Evolutionary conservation across 2,113 vertebrate species (phyloP), one percentile per base, ranked within the genome.

Genomic region (Nothoprocta perdicaria): DNA sequence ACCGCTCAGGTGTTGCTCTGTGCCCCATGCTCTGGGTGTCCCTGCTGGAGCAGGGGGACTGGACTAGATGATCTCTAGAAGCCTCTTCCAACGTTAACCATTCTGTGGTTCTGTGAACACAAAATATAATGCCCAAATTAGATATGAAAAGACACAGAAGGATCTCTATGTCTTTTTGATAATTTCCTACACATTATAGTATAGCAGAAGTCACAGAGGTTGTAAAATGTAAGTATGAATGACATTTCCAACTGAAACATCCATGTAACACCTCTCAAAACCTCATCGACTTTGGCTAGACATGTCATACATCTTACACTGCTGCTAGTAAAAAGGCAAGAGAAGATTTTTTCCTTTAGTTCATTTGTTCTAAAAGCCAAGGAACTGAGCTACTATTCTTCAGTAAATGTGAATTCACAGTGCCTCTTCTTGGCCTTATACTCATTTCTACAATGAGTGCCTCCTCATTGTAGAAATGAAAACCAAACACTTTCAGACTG

Each of bases 141-240:
- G 27, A 69, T 23, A 14, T 50, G 33, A 46, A 50, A 50, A 69
- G n/a, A 35, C 23, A 33, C 31, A 50, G 48, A 3, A 69, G 31
- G 14, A 22, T 69, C 24, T 43, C 22, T 40, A 24, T 10, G 38
- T 33, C 16, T 61, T 76, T 75, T 65, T 41, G 38, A 21, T 85
- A 80, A 60, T n/a, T 12, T 17, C 4, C 6, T 50, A 31, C 27
- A 10, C 11, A 13, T 73, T 76, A 13, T 66, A 83, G 24, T 0
- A 0, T 0, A 4, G 33, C 22, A 84, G 62, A 84, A 75, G 6
- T 31, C 3, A 1, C 48, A 33, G 7, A 24, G 48, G 13, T 16
- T 62, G 21, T 23, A 57, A 61, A 46, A 11, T 60, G 19, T 12
- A 63, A 1, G 1, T 46, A 21, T 68, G 21, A 68, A 53, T 5